These are phyloP conservation scores for Mactromeris polynyma DNA, from an alignment of 2,888 invertebrate species.

Conservation along the genomic window DNA sequence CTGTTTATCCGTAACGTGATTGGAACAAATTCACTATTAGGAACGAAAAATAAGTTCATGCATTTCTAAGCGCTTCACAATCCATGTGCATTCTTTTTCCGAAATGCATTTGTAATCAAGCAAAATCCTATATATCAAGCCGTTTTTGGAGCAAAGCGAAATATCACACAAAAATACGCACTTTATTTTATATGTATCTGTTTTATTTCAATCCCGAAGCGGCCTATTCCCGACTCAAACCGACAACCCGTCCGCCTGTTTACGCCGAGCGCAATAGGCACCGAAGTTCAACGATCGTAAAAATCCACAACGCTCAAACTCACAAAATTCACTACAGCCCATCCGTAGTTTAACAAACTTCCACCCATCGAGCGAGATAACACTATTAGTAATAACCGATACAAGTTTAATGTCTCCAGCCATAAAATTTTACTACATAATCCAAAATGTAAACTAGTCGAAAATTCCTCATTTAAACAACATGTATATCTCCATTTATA, in stretches of 20 bases:
- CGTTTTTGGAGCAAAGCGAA: too few relatives aligned
- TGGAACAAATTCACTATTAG: neutral
- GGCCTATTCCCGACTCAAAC: neutral
- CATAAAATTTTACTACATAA: neutral
- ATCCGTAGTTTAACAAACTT: neutral
- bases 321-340: neutral
- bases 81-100: neutral
- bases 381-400: neutral
- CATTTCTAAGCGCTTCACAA: neutral
- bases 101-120: neutral
- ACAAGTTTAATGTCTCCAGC: neutral
- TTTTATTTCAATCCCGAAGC: neutral
- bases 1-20: neutral
- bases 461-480: neutral
- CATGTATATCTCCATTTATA: neutral
- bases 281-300: neutral
- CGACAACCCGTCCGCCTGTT: neutral
- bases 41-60: neutral
- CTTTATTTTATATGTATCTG: neutral
- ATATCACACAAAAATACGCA: neutral
- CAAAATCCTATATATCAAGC: too few relatives aligned
- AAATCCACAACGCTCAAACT: neutral
- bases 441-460: neutral
- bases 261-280: neutral
- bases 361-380: neutral